A percentile compares a stretch with the other conserved stretches of the same genome.
Evolutionary conservation across 2,888 invertebrate genomes (phyloP).

Genomic region (Drosophila nigricruria): DNA sequence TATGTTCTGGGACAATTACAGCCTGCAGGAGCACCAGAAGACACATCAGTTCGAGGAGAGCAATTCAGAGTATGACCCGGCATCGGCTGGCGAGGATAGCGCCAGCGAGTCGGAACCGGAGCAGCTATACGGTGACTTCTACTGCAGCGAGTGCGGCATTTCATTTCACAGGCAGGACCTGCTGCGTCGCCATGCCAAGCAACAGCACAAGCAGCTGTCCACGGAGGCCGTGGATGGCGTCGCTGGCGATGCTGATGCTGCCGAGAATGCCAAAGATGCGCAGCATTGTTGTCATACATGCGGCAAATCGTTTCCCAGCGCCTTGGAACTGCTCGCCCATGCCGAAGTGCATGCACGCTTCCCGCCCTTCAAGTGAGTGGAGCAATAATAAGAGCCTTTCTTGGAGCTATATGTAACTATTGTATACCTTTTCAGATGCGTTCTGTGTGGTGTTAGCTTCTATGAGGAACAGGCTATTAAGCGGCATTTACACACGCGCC

Average conservation of each 20-base stretch:
- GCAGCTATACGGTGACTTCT: slow-evolving; percentile 87
- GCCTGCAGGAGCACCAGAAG: slow-evolving; percentile 88
- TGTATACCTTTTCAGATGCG: slow-evolving; percentile 85
- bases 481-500: slow-evolving; percentile 88
- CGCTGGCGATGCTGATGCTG: slow-evolving; percentile 27
- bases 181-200: slow-evolving; percentile 89
- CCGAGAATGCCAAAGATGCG: slow-evolving; percentile 72
- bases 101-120: slow-evolving; percentile 87
- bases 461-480: slow-evolving; percentile 88
- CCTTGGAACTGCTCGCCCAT: slow-evolving; percentile 91
- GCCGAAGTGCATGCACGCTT: slow-evolving; percentile 91
- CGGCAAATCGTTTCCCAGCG: slow-evolving; percentile 91
- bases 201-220: slow-evolving; percentile 76
- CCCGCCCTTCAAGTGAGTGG: slow-evolving; percentile 85
- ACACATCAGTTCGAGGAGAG: slow-evolving; percentile 87
- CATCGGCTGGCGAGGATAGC: slow-evolving; percentile 85
- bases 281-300: slow-evolving; percentile 92
- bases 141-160: slow-evolving; percentile 91
- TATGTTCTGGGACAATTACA: slow-evolving; percentile 90
- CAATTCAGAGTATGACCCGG: slow-evolving; percentile 85
- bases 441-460: slow-evolving; percentile 89
- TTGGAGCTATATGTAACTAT: not conserved
- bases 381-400: not conserved
- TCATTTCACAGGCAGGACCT: slow-evolving; percentile 92
- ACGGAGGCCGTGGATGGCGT: slow-evolving; percentile 19